Evolutionary conservation across 2,888 invertebrate genomes (phyloP).

Genomic region (Trissolcus japonicus): DNA sequence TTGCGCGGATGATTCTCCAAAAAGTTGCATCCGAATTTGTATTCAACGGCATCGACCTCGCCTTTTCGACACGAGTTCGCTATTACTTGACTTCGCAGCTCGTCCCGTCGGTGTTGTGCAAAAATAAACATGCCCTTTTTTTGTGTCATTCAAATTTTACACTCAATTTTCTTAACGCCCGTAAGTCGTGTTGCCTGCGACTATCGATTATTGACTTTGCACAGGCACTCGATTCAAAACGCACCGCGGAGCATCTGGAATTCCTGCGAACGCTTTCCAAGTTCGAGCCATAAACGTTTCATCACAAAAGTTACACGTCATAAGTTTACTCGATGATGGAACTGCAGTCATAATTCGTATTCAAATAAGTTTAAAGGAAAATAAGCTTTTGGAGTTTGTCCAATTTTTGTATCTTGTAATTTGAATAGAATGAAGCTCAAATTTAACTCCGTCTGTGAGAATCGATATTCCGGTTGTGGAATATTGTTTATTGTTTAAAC

Average conservation of each 20-base stretch:
- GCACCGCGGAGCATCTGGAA: conserved; percentile 6
- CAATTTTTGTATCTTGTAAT: no score
- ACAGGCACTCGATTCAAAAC: conserved; percentile 23
- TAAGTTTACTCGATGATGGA: no score
- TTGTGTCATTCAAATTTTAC: conserved; percentile 28
- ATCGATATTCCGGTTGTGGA: no score
- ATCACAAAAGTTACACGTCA: conserved; percentile 1
- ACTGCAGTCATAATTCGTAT: no score
- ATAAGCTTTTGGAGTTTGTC: no score
- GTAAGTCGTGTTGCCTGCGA: conserved; percentile 17
- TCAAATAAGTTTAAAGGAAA: no score
- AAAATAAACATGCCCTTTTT: background rate
- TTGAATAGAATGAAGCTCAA: no score
- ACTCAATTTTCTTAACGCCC: conserved; percentile 36
- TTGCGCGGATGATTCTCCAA: conserved; percentile 5
- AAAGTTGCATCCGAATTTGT: conserved; percentile 7
- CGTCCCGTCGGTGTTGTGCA: no score
- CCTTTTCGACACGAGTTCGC: no score
- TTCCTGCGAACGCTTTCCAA: background rate
- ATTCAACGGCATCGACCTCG: background rate
- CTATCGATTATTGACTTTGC: conserved; percentile 49
- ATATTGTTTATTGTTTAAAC: no score
- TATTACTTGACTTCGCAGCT: background rate
- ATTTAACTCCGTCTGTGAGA: no score
- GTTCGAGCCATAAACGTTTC: background rate